Conservation (phyloP, 2,888 invertebrate species). For the Cephonodes hylas region DNA sequence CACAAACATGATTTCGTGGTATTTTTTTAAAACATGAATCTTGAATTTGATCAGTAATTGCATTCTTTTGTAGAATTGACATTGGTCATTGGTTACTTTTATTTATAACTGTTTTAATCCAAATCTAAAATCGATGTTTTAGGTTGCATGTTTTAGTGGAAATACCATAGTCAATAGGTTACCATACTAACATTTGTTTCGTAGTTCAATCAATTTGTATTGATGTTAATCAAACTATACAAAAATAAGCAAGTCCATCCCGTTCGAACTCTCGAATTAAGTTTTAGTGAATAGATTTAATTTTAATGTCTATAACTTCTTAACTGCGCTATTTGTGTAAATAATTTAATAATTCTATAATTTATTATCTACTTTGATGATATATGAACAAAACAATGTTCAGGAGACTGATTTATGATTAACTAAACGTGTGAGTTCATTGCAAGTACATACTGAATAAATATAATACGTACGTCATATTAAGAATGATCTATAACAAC, state of each 20-base stretch:
- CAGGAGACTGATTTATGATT: slow-evolving; percentile 56
- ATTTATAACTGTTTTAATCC: background rate
- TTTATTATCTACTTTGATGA: slow-evolving; percentile 47
- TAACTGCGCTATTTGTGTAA: slow-evolving; percentile 12
- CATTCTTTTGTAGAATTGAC: background rate
- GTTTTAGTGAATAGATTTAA: background rate
- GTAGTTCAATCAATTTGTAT: slow-evolving; percentile 1
- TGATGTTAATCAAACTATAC: background rate
- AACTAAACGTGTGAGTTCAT: slow-evolving; percentile 37
- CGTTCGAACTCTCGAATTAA: background rate
- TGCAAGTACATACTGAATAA: slow-evolving; percentile 20
- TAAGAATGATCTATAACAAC: slow-evolving; percentile 5
- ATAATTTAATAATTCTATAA: slow-evolving; percentile 23
- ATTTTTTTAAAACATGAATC: background rate
- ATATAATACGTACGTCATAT: background rate
- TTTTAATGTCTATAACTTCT: background rate
- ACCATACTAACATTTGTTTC: background rate
- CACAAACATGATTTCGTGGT: background rate
- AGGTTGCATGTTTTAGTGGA: background rate
- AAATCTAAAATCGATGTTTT: background rate
- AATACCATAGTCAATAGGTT: background rate
- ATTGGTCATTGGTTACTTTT: background rate
- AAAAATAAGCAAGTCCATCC: background rate
- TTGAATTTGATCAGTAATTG: background rate
- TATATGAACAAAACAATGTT: slow-evolving; percentile 45